Evolutionary conservation across 2,888 invertebrate genomes (phyloP), one percentile per base, ranked within the genome.

Genomic region (Automeris io): DNA sequence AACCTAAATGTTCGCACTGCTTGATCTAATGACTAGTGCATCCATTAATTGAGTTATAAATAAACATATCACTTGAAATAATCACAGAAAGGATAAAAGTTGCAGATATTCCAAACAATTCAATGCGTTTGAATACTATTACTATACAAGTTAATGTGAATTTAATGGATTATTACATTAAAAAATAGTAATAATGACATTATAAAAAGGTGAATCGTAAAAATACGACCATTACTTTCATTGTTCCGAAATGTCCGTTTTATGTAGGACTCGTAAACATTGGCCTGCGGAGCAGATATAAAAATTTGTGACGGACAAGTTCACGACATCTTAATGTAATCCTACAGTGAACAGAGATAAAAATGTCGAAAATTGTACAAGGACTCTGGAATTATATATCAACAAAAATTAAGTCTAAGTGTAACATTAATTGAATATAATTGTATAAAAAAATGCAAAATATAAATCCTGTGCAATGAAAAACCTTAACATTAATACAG

Each of bases 1-100:
- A n/a, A n/a, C n/a, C n/a, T n/a, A n/a, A 64, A 67, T 67, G 64
- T 63, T 62, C 54, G 59, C 51, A 51, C 50, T 42, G 52, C 54
- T 52, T 43, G 46, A 41, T 49, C 42, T 54, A 54, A 49, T 53
- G 49, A 47, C 51, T 46, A 57, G 62, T 50, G 51, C 61, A 51
- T 52, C 57, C 60, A 57, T 67, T 70, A 74, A 73, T 71, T 66
- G 65, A 67, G 59, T 60, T 60, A 66, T 70, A 61, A 70, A 63
- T 64, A 63, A 70, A 63, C 64, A 63, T 67, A 64, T 67, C 60
- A 60, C 51, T 53, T 47, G 54, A 57, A 54, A 51, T 59, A 54
- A 60, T 55, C 50, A 51, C 46, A 35, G 40, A 35, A 44, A 42
- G 49, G 45, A 42, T 41, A 47, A 49, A 44, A 45, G 40, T 43